Evolutionary conservation across 2,888 invertebrate genomes (phyloP).

Genomic region (Meandrusa payeni): DNA sequence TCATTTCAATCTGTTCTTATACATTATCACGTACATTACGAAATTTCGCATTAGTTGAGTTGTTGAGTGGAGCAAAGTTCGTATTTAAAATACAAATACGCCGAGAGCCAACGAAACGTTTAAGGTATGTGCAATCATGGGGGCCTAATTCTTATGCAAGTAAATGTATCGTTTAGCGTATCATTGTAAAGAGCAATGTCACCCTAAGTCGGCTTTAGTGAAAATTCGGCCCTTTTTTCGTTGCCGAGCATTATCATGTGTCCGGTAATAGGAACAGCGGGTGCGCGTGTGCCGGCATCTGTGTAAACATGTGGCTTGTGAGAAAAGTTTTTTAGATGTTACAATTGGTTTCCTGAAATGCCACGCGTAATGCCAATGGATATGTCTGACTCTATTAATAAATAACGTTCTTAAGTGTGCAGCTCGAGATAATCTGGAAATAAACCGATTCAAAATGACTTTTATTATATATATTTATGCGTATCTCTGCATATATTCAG

Average conservation of each 20-base stretch:
- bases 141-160: constrained; percentile 28
- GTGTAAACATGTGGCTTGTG: constrained; percentile 39
- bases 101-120: constrained; percentile 9
- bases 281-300: constrained; percentile 52
- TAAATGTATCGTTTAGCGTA: constrained; percentile 37
- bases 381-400: too few relatives aligned
- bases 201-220: constrained; percentile 47
- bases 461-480: too few relatives aligned
- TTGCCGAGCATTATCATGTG: constrained; percentile 61
- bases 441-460: too few relatives aligned
- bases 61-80: constrained; percentile 7
- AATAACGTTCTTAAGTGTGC: too few relatives aligned
- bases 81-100: constrained; percentile 14
- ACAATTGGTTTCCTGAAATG: constrained; percentile 13
- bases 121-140: constrained; percentile 29
- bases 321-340: constrained; percentile 11
- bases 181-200: constrained; percentile 50
- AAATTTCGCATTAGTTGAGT: constrained; percentile 18
- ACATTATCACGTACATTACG: neutral
- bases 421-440: too few relatives aligned
- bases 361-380: too few relatives aligned
- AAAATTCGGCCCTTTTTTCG: constrained; percentile 59
- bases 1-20: too few relatives aligned
- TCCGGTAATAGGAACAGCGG: constrained; percentile 60
- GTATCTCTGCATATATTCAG: too few relatives aligned